Percentiles rank a stretch among this genome's conserved stretches.
These are phyloP conservation scores for Apamea monoglypha DNA, from an alignment of 2,888 invertebrate genomes.

Conservation along the genomic window DNA sequence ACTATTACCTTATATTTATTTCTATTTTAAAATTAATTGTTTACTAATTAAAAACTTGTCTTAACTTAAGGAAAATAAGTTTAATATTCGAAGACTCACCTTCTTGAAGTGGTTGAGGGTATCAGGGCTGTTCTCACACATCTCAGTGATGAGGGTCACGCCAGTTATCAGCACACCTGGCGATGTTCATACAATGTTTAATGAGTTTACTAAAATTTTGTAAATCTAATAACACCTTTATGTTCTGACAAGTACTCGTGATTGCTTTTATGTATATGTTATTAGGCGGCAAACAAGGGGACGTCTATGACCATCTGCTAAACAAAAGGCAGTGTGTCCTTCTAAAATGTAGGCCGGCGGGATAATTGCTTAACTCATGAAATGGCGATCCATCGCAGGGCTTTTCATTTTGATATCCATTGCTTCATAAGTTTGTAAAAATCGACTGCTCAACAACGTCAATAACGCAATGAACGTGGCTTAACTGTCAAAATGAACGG, in stretches of 20 bases:
- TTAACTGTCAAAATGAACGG: neutral
- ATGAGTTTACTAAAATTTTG: slow-evolving; percentile 4
- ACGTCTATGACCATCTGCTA: neutral
- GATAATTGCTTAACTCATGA: neutral
- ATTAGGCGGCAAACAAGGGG: neutral
- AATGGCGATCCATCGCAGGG: neutral
- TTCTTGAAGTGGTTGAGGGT: slow-evolving; percentile 99
- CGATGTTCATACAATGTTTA: slow-evolving; percentile 18
- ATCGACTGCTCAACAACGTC: neutral
- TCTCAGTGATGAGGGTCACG: slow-evolving; percentile 99
- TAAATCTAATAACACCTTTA: neutral
- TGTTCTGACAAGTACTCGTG: neutral
- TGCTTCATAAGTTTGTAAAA: neutral
- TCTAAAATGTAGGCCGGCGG: neutral
- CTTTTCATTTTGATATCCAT: neutral
- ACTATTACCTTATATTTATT: slow-evolving; percentile 16
- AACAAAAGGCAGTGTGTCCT: neutral
- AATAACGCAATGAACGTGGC: neutral
- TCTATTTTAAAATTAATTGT: neutral
- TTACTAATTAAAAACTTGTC: slow-evolving; percentile 2
- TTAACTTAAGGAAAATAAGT: neutral
- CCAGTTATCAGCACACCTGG: slow-evolving; percentile 98
- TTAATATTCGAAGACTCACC: slow-evolving; percentile 89
- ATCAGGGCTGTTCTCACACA: slow-evolving; percentile 99
- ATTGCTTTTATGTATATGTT: neutral